Base-by-base conservation (phyloP, 2,888 invertebrate genomes). In the Aelia acuminata region DNA sequence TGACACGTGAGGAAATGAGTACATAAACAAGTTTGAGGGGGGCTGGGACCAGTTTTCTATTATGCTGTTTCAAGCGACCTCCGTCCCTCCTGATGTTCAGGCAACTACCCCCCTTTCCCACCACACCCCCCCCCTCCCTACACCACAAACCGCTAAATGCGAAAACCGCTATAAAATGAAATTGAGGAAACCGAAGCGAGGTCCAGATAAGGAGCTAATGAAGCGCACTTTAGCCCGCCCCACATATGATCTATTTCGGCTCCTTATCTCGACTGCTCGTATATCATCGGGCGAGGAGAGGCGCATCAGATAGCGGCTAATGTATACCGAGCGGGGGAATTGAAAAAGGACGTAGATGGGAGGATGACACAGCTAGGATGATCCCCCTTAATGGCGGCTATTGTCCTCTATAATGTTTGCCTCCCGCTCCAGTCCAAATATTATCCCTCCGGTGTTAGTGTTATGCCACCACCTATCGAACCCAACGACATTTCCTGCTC, bases 131-230 rank as follows among this genome's bases (percentile, higher is more conserved):
- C 8, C 85, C 31, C 49, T 43, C 43, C 43, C 43, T 10, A 43
- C 84, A n/a, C 43, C 2, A 43, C 84, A 5, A 11, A 15, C 84
- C 70, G 26, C 87, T 70, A 86, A 86, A 86, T 86, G 87, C 49
- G 87, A 63, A 63, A 75, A 63, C 87, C 87, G 75, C 87, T 63
- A 87, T 87, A 87, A 87, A 87, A 87, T 87, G 87, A 70, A 87
- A 87, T 87, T 87, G 87, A 87, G 87, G 87, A 87, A 87, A 43
- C 75, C 31, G 47, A 49, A 48, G 63, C 47, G 70, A 20, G 75
- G 43, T 35, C 63, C 11, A 87, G 87, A 87, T 87, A 87, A 87
- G 70, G 70, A 22, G 75, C 70, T 87, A 87, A 87, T 87, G 87
- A 87, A 75, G 43, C 63, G 47, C 87, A 63, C 57, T 87, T 87